phyloP scores from a whole-genome alignment of 2,797 vertebrate species.

The Protosalanx chinensis region DNA sequence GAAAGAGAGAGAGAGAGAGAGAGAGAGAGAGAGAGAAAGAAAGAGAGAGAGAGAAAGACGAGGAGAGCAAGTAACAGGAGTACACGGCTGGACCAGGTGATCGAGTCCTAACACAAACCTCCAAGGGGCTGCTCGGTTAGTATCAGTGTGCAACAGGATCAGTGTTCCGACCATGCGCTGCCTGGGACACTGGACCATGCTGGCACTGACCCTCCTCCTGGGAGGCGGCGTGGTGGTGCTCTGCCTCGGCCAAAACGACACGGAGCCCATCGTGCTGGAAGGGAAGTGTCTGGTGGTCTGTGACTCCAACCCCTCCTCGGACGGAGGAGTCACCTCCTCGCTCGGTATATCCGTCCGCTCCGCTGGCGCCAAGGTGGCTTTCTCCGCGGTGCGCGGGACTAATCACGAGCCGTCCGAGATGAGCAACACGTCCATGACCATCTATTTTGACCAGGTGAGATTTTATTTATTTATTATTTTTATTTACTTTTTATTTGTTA shows the following conservation, averaged over 20 bases:
- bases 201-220: constrained; percentile 80
- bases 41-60: constrained; percentile 43
- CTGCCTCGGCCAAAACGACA: constrained; percentile 90
- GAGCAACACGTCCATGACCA: constrained; percentile 96
- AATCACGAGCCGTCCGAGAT: constrained; percentile 94
- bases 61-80: constrained; percentile 47
- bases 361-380: constrained; percentile 85
- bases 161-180: constrained; percentile 73
- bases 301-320: constrained; percentile 95
- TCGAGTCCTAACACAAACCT: constrained; percentile 75
- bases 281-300: constrained; percentile 98
- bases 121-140: constrained; percentile 73
- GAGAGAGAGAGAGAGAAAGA: constrained; percentile 36
- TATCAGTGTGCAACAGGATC: constrained; percentile 73
- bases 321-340: constrained; percentile 92
- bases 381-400: constrained; percentile 81
- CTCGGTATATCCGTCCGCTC: constrained; percentile 93
- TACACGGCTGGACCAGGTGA: constrained; percentile 75
- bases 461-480: too few relatives aligned
- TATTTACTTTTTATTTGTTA: constrained; percentile 25
- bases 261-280: constrained; percentile 96
- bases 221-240: constrained; percentile 70
- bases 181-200: constrained; percentile 76
- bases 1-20: constrained; percentile 30
- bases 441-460: constrained; percentile 95